Base-by-base conservation (phyloP, 2,797 vertebrate genomes). In the Tadarida brasiliensis region DNA sequence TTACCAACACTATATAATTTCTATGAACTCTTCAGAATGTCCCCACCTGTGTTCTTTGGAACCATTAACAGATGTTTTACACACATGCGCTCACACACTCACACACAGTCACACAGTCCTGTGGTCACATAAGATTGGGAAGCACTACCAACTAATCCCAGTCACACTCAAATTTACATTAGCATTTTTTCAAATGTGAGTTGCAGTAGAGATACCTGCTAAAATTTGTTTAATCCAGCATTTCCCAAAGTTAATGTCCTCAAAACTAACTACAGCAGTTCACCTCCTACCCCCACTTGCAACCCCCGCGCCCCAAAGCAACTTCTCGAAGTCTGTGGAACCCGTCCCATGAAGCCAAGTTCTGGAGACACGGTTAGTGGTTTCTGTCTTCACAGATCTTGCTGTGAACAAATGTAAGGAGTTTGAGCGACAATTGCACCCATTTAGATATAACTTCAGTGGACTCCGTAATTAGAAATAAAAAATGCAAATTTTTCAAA, bases 401-500 rank as follows among this genome's bases (percentile, higher is more conserved):
- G 92, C 93, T 95, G 93, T 95, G 96, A 96, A 96, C 94, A 97
- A 96, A 95, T 94, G 94, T 94, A 95, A 96, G 94, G 82, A 89
- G 90, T 94, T 91, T 97, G 97, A 97, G 97, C 97, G 97, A 97
- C 95, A 97, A 94, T 95, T 92, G 85, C 85, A 96, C 94, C 96
- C 96, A 96, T 97, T 95, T 97, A 95, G 92, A 97, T 97, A 88
- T 83, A 95, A 96, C 96, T 97, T 96, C 91, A 95, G 84, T 84
- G 77, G 93, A 96, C 76, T 97, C 92, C 89, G 78, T 96, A 97
- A 96, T 97, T 96, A 97, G 90, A 97, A 94, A 92, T 97, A 94
- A 96, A 95, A 97, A 97, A 96, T 96, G 92, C 96, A 97, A 97
- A 96, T 96, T 82, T 96, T 92, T 91, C 70, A 59, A 94, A 93